These are phyloP conservation scores for Pogona vitticeps DNA, from an alignment of 2,113 vertebrate species.

Conservation along the genomic window DNA sequence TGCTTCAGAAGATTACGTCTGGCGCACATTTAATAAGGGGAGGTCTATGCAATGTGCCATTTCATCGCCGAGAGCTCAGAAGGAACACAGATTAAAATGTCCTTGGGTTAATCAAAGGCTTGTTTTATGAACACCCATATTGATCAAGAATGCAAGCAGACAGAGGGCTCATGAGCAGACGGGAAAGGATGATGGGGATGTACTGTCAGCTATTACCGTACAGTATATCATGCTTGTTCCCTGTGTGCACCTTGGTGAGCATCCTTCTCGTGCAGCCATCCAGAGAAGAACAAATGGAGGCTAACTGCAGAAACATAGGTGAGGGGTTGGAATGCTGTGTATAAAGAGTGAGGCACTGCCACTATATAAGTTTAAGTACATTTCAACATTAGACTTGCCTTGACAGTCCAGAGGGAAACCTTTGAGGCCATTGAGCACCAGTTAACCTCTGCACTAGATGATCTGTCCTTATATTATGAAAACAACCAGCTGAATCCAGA, in stretches of 20 bases:
- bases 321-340: background rate
- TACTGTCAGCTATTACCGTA: background rate
- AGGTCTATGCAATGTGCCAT: slow-evolving; percentile 10
- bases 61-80: slow-evolving; percentile 28
- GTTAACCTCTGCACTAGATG: no score
- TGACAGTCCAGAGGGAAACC: no score
- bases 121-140: slow-evolving; percentile 2
- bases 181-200: background rate
- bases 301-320: background rate
- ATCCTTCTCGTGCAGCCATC: background rate
- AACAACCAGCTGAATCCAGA: no score
- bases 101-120: slow-evolving; percentile 41
- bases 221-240: background rate
- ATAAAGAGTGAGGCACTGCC: background rate
- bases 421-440: no score
- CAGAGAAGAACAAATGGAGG: background rate
- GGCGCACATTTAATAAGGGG: slow-evolving; percentile 11
- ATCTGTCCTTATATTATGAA: no score
- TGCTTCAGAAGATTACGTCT: slow-evolving; percentile 22
- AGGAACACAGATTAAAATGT: slow-evolving; percentile 33
- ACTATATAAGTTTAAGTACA: no score
- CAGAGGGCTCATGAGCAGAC: slow-evolving; percentile 12
- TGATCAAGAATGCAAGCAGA: slow-evolving; percentile 36
- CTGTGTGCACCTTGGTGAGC: background rate
- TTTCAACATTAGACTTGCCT: no score